These are phyloP conservation scores for Daboia siamensis DNA, from an alignment of 2,113 vertebrate species.

Conservation along the genomic window DNA sequence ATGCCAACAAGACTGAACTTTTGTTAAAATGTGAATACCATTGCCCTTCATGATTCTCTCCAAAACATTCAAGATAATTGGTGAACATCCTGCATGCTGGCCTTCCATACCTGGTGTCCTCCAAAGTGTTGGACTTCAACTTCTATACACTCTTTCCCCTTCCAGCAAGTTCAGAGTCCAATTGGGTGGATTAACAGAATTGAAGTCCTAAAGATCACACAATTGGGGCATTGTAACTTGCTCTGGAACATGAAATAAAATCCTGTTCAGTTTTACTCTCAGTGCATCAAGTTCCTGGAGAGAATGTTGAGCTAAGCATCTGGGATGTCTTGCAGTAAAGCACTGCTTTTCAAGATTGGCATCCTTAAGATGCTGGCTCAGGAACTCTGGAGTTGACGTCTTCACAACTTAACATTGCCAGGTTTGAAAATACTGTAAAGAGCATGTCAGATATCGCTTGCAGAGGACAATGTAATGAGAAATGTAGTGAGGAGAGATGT, in stretches of 20 bases:
- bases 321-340: neutral
- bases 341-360: neutral
- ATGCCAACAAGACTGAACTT: neutral
- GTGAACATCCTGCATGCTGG: neutral
- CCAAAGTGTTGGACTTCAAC: neutral
- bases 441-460: neutral
- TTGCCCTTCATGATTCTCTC: neutral
- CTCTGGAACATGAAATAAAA: neutral
- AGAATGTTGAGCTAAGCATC: neutral
- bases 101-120: neutral
- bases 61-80: neutral
- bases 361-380: neutral
- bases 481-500: neutral
- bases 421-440: neutral
- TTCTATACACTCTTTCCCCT: neutral
- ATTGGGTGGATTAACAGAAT: neutral
- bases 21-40: neutral
- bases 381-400: neutral
- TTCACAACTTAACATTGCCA: neutral
- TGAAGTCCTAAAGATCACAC: neutral
- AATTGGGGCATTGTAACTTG: neutral
- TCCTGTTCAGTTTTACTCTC: slow-evolving; percentile 8
- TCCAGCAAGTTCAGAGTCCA: neutral
- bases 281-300: neutral
- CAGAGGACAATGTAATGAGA: neutral